Percentiles rank a stretch among this genome's conserved stretches.
Conservation (phyloP, 2,888 invertebrate species). For the Nephrotoma guestfalica region DNA sequence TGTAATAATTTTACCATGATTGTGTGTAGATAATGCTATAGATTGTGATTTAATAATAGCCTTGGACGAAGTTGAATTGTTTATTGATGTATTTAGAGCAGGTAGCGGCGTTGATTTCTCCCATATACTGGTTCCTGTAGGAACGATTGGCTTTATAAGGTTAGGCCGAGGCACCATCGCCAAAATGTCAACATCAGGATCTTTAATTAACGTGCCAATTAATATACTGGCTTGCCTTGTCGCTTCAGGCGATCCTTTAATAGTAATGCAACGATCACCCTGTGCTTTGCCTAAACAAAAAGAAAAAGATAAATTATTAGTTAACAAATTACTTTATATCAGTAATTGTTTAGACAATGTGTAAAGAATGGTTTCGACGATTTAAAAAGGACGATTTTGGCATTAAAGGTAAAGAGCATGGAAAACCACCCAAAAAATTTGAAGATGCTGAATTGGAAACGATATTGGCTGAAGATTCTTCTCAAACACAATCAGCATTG, state of each 20-base stretch:
- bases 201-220: slow-evolving; percentile 84
- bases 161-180: slow-evolving; percentile 55
- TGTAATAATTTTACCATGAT: not conserved
- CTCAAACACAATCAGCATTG: no score
- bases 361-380: no score
- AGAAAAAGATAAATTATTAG: no score
- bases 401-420: no score
- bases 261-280: slow-evolving; percentile 87
- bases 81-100: not conserved
- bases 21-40: not conserved
- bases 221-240: slow-evolving; percentile 84
- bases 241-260: slow-evolving; percentile 85
- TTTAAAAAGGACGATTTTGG: no score
- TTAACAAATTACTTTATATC: no score
- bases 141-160: not conserved
- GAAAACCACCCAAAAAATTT: no score
- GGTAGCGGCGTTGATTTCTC: slow-evolving; percentile 9
- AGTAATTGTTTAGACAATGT: no score
- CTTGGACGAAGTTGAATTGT: not conserved
- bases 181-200: slow-evolving; percentile 84
- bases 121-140: slow-evolving; percentile 9
- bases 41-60: not conserved
- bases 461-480: no score
- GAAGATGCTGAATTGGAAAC: no score
- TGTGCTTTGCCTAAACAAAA: slow-evolving; percentile 49